Evolutionary conservation across 2,888 invertebrate genomes (phyloP).

Genomic region (Drosophila paracracens): DNA sequence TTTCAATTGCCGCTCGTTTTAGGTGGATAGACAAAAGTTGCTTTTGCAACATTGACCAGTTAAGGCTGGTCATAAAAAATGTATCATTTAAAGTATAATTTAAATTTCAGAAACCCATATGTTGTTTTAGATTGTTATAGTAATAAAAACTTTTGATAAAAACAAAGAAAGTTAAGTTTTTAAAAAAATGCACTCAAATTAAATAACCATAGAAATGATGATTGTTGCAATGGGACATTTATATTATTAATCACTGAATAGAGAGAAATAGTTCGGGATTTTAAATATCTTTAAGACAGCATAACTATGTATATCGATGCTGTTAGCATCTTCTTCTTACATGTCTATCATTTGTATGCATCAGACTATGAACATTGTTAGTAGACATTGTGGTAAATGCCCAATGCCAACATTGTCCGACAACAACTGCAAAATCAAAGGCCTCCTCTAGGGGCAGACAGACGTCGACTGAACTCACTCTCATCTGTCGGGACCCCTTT

Average conservation of each 20-base stretch:
- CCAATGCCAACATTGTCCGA: background rate
- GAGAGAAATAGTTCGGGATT: background rate
- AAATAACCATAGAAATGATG: background rate
- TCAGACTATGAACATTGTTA: background rate
- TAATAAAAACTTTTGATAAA: too few species aligned
- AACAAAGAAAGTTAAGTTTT: too few species aligned
- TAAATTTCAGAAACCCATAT: background rate
- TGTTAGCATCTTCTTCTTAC: background rate
- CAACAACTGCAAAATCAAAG: background rate
- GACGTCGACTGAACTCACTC: background rate
- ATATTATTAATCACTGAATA: background rate
- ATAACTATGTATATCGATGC: background rate
- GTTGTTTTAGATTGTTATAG: background rate
- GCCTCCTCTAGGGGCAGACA: constrained; percentile 1
- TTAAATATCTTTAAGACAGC: background rate
- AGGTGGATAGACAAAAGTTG: too few species aligned
- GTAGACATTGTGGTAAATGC: background rate
- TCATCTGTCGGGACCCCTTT: background rate
- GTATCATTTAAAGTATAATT: background rate
- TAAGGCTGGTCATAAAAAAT: background rate
- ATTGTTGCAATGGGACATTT: background rate
- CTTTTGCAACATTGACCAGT: background rate
- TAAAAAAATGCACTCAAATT: background rate
- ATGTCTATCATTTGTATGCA: background rate
- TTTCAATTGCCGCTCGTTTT: background rate